phyloP scores from a whole-genome alignment of 1,140 invertebrate species.

The Lordiphosa mommai region DNA sequence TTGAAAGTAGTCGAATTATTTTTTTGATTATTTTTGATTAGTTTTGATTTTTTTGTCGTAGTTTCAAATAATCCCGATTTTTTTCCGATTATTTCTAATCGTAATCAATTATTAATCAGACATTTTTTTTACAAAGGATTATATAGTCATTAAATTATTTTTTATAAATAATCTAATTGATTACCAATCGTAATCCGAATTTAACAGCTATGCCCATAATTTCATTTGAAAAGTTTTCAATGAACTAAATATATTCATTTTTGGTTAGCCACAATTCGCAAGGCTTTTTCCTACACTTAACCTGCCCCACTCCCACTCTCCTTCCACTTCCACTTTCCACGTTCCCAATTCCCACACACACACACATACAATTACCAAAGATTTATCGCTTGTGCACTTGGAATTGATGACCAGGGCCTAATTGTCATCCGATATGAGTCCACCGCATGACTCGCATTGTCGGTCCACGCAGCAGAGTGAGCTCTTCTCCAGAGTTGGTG shows the following conservation, averaged over 20 bases:
- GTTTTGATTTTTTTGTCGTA: no score
- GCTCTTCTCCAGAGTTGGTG: slow-evolving; percentile 10
- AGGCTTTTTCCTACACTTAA: neutral
- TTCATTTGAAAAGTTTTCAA: neutral
- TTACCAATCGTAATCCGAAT: no score
- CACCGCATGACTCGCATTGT: slow-evolving; percentile 76
- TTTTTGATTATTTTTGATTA: no score
- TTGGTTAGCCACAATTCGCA: neutral
- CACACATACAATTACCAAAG: slow-evolving; percentile 70
- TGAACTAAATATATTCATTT: neutral
- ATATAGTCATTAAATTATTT: no score
- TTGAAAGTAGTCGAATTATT: no score
- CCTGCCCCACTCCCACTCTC: neutral
- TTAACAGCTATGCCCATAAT: no score
- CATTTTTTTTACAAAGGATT: no score
- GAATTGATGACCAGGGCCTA: slow-evolving; percentile 77
- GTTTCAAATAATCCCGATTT: no score
- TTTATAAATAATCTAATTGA: no score
- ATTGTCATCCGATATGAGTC: slow-evolving; percentile 77
- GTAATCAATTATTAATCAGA: no score
- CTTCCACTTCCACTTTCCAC: neutral
- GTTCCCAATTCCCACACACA: slow-evolving; percentile 5
- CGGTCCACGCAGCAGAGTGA: slow-evolving; percentile 41
- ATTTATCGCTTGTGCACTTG: slow-evolving; percentile 77
- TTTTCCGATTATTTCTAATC: no score